Evolutionary conservation across 1,140 invertebrate species (phyloP).

Genomic region (Charaxes varanes): DNA sequence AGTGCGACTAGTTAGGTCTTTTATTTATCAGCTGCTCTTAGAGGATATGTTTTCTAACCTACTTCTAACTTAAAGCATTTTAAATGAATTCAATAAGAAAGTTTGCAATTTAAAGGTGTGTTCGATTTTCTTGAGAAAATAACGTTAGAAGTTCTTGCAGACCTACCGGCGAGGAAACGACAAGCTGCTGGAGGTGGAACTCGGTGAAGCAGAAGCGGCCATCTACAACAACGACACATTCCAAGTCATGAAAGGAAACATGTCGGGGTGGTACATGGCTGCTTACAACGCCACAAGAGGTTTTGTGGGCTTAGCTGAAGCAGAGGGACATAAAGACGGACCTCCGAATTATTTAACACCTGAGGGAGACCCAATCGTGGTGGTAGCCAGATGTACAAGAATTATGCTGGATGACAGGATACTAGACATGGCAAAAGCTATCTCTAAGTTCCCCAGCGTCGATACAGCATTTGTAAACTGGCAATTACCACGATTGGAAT

Average conservation of each 20-base stretch:
- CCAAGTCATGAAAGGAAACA: constrained; percentile 8
- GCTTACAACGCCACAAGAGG: constrained; percentile 13
- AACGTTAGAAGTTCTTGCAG: too few species aligned
- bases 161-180: not conserved
- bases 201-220: constrained; percentile 20
- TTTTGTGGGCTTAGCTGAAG: constrained; percentile 14
- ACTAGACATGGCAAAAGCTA: constrained; percentile 8
- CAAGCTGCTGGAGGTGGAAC: constrained; percentile 1
- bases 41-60: too few species aligned
- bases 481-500: constrained; percentile 8
- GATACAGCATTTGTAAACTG: not conserved
- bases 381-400: constrained; percentile 14
- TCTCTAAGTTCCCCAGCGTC: too few species aligned
- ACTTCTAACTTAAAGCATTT: too few species aligned
- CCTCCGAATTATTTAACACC: constrained; percentile 1
- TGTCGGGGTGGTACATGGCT: constrained; percentile 18
- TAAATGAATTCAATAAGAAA: too few species aligned
- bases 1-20: too few species aligned
- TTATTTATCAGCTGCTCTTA: too few species aligned
- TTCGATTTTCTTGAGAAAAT: too few species aligned
- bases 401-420: constrained; percentile 19
- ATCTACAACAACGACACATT: constrained; percentile 24
- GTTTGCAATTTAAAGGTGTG: too few species aligned
- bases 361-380: constrained; percentile 10
- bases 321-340: not conserved